Conservation (phyloP, 2,113 vertebrate genomes). For the Colinus virginianus region DNA sequence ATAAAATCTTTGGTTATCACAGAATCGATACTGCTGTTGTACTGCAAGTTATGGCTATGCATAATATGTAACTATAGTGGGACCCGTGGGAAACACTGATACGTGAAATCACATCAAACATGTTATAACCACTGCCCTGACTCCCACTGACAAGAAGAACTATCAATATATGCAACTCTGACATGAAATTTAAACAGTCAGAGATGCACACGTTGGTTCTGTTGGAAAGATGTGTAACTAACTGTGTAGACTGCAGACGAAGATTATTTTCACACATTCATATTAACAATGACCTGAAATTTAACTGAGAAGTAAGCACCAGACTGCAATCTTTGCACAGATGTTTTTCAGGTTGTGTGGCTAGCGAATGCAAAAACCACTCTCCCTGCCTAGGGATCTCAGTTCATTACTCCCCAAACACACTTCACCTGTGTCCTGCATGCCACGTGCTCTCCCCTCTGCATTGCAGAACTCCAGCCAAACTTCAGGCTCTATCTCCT, state of each 20-base stretch:
- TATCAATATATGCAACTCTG: neutral
- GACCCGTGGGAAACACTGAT: neutral
- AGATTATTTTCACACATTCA: neutral
- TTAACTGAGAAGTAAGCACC: neutral
- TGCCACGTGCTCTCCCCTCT: neutral
- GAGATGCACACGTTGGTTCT: neutral
- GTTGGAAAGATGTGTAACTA: neutral
- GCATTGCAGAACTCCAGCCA: neutral
- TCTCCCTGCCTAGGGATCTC: neutral
- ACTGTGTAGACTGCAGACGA: rapidly evolving
- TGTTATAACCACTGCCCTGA: neutral
- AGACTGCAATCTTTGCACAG: neutral
- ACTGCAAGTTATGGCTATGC: neutral
- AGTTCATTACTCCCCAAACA: neutral
- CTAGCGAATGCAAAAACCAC: neutral
- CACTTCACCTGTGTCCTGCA: neutral
- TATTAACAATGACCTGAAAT: neutral
- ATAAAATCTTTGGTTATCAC: neutral
- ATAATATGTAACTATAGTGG: neutral
- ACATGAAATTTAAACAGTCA: neutral
- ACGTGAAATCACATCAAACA: neutral
- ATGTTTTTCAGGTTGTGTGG: neutral
- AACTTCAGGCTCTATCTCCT: neutral
- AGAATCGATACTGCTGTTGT: neutral
- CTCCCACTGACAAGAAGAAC: neutral